These are phyloP conservation scores for Lasioglossum pauxillum DNA, from an alignment of 2,888 invertebrate species.

Conservation along the genomic window DNA sequence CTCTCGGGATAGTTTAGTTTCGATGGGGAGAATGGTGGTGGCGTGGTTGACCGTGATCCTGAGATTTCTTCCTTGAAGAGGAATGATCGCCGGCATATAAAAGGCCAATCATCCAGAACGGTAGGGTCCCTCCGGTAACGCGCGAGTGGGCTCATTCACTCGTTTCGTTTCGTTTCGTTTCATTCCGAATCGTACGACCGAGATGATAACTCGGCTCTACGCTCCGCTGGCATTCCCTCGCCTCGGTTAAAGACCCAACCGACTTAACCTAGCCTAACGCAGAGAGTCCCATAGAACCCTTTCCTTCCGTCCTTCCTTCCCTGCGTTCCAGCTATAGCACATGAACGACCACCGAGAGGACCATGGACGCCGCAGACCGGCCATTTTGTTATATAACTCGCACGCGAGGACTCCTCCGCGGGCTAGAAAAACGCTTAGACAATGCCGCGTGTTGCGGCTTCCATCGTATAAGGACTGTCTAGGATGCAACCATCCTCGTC, in stretches of 20 bases:
- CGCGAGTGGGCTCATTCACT: slow-evolving; percentile 56
- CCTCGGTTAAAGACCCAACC: slow-evolving; percentile 74
- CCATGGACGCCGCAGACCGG: slow-evolving; percentile 47
- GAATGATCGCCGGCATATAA: slow-evolving; percentile 10
- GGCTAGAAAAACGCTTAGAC: slow-evolving; percentile 71
- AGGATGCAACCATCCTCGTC: slow-evolving; percentile 70
- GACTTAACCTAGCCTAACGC: slow-evolving; percentile 76
- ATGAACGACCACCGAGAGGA: slow-evolving; percentile 31
- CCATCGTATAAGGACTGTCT: slow-evolving; percentile 74
- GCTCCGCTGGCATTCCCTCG: slow-evolving; percentile 71
- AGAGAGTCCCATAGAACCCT: slow-evolving; percentile 63
- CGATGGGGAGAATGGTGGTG: not conserved
- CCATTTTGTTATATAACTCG: slow-evolving; percentile 78
- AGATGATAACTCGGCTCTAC: slow-evolving; percentile 69
- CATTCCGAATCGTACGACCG: slow-evolving; percentile 28
- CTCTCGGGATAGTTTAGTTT: not conserved
- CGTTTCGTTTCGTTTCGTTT: slow-evolving; percentile 38
- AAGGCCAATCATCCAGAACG: slow-evolving; percentile 46
- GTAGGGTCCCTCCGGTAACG: slow-evolving; percentile 17
- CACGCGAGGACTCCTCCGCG: slow-evolving; percentile 59
- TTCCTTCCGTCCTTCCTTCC: slow-evolving; percentile 65
- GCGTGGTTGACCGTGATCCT: not conserved
- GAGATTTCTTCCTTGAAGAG: slow-evolving; percentile 8
- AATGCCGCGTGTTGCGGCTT: slow-evolving; percentile 71
- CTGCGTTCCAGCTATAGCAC: slow-evolving; percentile 40